Conservation (phyloP, 2,888 invertebrate genomes). For the Lordiphosa fenestrarum region DNA sequence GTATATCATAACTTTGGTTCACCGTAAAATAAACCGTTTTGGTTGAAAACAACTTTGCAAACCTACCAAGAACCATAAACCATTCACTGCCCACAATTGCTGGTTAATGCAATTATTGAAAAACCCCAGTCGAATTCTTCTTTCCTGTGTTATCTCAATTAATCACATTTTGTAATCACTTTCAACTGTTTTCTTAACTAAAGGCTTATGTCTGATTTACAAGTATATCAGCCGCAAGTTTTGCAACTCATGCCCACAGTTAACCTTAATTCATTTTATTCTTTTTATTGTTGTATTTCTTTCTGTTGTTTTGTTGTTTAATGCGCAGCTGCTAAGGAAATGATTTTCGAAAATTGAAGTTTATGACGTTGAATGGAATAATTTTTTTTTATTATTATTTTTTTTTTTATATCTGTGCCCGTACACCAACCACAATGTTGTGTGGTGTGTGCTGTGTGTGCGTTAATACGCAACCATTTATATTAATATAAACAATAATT, state of each 20-base stretch:
- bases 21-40: too few relatives aligned
- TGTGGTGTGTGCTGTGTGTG: constrained; percentile 15
- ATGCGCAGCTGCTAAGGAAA: constrained; percentile 78
- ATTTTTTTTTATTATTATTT: constrained; percentile 37
- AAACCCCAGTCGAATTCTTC: not conserved
- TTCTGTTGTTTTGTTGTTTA: constrained; percentile 30
- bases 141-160: not conserved
- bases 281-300: constrained; percentile 23
- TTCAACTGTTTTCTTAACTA: constrained; percentile 1
- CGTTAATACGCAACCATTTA: constrained; percentile 61
- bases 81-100: too few relatives aligned
- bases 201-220: constrained; percentile 20
- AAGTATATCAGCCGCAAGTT: constrained; percentile 25
- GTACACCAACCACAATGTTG: constrained; percentile 13
- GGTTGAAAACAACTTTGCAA: too few relatives aligned
- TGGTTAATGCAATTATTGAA: too few relatives aligned
- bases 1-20: too few relatives aligned
- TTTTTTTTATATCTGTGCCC: constrained; percentile 37
- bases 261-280: constrained; percentile 63
- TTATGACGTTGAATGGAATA: constrained; percentile 78
- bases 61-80: too few relatives aligned
- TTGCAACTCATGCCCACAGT: constrained; percentile 50
- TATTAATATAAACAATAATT: constrained; percentile 70
- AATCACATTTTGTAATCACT: not conserved
- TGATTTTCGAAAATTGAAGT: constrained; percentile 79